Base-by-base conservation (phyloP, 2,888 invertebrate genomes). In the Limenitis camilla region DNA sequence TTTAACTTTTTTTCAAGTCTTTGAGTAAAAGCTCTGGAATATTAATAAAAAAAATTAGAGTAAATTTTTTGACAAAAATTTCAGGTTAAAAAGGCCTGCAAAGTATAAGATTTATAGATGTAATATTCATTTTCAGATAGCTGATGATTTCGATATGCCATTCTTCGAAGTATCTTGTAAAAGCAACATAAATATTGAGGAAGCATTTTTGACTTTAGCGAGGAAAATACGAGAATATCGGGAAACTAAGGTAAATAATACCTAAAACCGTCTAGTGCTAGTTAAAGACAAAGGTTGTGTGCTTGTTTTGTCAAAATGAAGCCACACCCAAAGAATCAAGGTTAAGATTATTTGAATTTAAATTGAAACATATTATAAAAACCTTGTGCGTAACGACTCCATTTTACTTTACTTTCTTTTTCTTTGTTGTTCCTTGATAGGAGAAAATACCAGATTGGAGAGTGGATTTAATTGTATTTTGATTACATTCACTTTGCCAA, bases 91-190 rank as follows among this genome's bases (percentile, higher is more conserved):
- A n/a, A n/a, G n/a, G n/a, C 39, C 10, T 8, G 5, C 19, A 39
- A 7, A 8, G 19, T 27, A 19, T 2, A 35, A 10, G 28, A 8
- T 35, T 38, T 46, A 7, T 32, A n/a, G 1, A 49, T 7, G 33
- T 10, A 10, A 33, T 11, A 6, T 39, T 33, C 6, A n/a, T 19
- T 56, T 60, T 39, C 81, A 94, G 93, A 93, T 95, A 80, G 95
- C 95, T 0, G 94, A 95, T 69, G 93, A 93, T 73, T 95, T 95
- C 68, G 94, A 95, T 65, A 93, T 95, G 91, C 94, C 95, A 32
- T 95, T 95, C 75, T 94, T 94, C 73, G 95, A 95, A 81, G 94
- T 95, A 9, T 95, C 95, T 8, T 95, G 95, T 81, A 95, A 95
- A 80, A 93, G 92, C 64, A 92, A 95, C 72, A 91, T 95, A 55